Percentiles rank a stretch among this genome's conserved stretches.
These are phyloP conservation scores for Urocolius indicus DNA, from an alignment of 2,113 vertebrate genomes.

Conservation along the genomic window DNA sequence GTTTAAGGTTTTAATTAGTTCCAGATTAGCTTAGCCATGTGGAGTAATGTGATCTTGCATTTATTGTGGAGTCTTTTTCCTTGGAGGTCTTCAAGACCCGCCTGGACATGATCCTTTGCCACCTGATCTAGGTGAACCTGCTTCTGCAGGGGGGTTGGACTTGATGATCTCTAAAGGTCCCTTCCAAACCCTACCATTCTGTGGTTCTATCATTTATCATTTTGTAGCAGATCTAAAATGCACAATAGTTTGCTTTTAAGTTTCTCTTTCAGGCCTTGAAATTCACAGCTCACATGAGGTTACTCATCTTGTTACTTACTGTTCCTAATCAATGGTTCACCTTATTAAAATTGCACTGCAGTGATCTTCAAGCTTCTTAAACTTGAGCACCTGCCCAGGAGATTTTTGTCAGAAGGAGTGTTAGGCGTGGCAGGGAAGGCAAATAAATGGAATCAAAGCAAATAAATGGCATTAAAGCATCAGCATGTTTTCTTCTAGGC, in stretches of 20 bases:
- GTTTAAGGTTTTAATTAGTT: neutral
- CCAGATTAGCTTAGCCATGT: neutral
- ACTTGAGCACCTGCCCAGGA: neutral
- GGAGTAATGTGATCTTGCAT: neutral
- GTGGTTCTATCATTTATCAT: no score
- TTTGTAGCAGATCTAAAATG: neutral
- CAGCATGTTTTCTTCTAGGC: slow-evolving; percentile 73
- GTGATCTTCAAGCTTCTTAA: neutral
- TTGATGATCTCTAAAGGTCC: no score
- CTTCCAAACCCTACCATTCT: no score
- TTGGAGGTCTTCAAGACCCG: no score
- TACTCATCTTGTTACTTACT: neutral
- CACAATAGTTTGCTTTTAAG: neutral
- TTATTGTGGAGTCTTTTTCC: no score
- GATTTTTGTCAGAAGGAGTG: neutral
- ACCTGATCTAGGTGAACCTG: no score
- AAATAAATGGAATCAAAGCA: neutral
- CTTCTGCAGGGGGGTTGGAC: no score
- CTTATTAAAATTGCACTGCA: neutral
- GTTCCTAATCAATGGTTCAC: neutral
- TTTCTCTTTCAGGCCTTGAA: neutral
- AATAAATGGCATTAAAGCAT: neutral
- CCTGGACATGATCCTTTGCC: no score
- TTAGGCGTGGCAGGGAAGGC: neutral
- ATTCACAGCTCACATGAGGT: neutral